Conservation (phyloP, 2,113 vertebrate species). For the Psophia crepitans region DNA sequence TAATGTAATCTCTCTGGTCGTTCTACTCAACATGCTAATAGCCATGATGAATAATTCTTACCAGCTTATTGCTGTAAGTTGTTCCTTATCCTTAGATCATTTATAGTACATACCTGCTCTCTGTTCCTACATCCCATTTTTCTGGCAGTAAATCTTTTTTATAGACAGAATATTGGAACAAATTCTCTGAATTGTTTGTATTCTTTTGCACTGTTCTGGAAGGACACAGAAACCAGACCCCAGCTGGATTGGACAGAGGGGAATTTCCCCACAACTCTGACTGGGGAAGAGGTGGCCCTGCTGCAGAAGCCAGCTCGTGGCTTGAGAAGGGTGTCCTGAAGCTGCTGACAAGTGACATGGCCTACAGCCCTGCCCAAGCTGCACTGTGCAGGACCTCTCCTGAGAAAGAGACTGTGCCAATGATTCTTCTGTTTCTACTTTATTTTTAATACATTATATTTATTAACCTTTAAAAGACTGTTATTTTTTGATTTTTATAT, state of each 20-base stretch:
- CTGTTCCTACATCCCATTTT: background rate
- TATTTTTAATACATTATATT: background rate
- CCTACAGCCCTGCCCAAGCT: background rate
- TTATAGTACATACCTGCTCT: background rate
- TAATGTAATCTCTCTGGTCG: slow-evolving; percentile 95
- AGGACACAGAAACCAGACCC: background rate
- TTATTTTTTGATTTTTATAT: background rate
- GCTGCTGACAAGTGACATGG: background rate
- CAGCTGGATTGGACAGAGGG: background rate
- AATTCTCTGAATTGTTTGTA: background rate
- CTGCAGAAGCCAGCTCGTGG: accelerated
- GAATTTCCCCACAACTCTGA: background rate
- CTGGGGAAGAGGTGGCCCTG: background rate
- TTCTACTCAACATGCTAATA: slow-evolving; percentile 98
- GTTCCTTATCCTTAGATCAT: background rate
- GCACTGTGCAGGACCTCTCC: background rate
- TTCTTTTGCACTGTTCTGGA: background rate
- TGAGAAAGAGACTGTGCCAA: background rate
- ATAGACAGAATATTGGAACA: background rate
- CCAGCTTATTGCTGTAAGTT: slow-evolving; percentile 96
- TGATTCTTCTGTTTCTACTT: background rate
- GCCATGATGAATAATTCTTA: slow-evolving; percentile 99
- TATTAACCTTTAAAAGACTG: background rate
- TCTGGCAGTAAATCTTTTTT: background rate
- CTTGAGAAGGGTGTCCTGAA: background rate